Evolutionary conservation across 2,113 vertebrate genomes (phyloP).

Genomic region (Rutilus rutilus): DNA sequence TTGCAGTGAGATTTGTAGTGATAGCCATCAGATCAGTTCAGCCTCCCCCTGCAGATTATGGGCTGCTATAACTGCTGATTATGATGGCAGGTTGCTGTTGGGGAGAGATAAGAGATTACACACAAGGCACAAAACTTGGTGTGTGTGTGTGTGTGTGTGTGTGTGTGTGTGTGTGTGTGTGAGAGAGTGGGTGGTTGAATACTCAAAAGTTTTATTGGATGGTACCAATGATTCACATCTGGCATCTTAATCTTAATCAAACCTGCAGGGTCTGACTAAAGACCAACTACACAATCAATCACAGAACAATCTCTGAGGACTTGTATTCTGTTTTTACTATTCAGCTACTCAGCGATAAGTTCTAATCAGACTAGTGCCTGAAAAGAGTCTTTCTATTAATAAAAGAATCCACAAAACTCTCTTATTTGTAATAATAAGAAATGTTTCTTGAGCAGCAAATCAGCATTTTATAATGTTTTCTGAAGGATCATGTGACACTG

Average conservation of each 20-base stretch:
- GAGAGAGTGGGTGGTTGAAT: not conserved
- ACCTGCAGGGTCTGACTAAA: not conserved
- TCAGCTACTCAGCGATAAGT: not conserved
- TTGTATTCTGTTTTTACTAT: not conserved
- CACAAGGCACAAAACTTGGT: conserved; percentile 34
- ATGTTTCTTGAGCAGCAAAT: too few relatives aligned
- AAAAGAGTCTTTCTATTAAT: too few relatives aligned
- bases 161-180: conserved; percentile 21
- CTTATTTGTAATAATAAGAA: too few relatives aligned
- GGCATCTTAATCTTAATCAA: not conserved
- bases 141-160: not conserved
- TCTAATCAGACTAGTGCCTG: too few relatives aligned
- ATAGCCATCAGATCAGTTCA: conserved; percentile 53
- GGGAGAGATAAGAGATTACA: conserved; percentile 53
- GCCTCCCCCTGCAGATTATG: conserved; percentile 44
- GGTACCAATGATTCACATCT: not conserved
- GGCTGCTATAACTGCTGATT: conserved; percentile 52
- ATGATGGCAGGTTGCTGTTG: conserved; percentile 49
- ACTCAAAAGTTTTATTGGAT: not conserved
- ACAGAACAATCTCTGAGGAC: not conserved
- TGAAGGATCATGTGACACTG: too few relatives aligned
- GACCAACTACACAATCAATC: not conserved
- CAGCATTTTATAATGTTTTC: too few relatives aligned
- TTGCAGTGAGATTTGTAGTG: conserved; percentile 53
- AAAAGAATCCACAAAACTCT: too few relatives aligned